Evolutionary conservation across 1,140 invertebrate genomes (phyloP).

Genomic region (Nephotettix cincticeps): DNA sequence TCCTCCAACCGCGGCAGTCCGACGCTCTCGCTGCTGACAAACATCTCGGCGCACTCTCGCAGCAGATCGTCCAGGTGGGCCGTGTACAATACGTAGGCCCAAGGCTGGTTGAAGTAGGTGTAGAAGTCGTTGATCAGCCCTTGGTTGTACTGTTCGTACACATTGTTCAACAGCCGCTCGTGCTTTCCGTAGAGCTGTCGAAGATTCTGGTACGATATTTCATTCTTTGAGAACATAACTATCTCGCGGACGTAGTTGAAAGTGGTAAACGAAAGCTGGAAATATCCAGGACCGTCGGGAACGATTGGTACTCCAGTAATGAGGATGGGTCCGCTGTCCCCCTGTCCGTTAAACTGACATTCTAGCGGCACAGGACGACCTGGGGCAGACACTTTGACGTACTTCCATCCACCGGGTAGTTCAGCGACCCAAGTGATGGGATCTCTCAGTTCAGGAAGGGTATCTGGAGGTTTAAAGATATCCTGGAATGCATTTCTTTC

Average conservation of each 20-base stretch:
- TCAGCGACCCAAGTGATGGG: slow-evolving; percentile 40
- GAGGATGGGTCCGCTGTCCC: slow-evolving; percentile 44
- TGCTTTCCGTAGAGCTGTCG: slow-evolving; percentile 60
- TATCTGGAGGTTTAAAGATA: too few species aligned
- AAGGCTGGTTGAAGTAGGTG: slow-evolving; percentile 60
- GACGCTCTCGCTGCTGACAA: too few species aligned
- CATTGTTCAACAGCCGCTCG: slow-evolving; percentile 59
- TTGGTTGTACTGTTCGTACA: slow-evolving; percentile 55
- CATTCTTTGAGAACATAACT: slow-evolving; percentile 55
- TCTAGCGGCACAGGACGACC: slow-evolving; percentile 34
- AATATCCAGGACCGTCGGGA: slow-evolving; percentile 52
- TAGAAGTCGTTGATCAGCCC: slow-evolving; percentile 57
- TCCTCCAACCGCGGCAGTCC: too few species aligned
- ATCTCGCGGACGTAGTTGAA: slow-evolving; percentile 55
- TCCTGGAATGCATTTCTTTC: too few species aligned
- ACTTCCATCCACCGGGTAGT: slow-evolving; percentile 48
- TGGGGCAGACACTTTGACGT: slow-evolving; percentile 44
- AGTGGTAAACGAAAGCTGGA: slow-evolving; percentile 57
- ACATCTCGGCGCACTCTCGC: background rate
- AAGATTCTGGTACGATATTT: slow-evolving; percentile 54
- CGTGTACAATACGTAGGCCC: slow-evolving; percentile 49
- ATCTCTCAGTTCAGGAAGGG: slow-evolving; percentile 33
- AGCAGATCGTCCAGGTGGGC: background rate
- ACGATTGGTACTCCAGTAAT: slow-evolving; percentile 48
- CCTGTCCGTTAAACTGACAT: slow-evolving; percentile 15